phyloP scores from a whole-genome alignment of 2,113 vertebrate genomes.

The Paratilapia polleni region DNA sequence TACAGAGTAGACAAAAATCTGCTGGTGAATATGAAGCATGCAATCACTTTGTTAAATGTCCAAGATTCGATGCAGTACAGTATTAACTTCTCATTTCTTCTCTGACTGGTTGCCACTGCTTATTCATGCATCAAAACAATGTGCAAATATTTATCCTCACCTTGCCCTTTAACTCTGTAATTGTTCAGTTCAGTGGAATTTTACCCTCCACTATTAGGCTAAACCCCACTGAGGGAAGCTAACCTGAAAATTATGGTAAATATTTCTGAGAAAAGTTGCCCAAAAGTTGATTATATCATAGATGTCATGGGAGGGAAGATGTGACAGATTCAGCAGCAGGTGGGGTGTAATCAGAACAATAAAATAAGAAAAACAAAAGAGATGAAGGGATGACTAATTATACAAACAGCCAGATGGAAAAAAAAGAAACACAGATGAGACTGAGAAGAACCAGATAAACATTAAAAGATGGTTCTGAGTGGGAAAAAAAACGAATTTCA shows the following conservation, averaged over 20 bases:
- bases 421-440: constrained; percentile 38
- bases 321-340: constrained; percentile 45
- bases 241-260: not conserved
- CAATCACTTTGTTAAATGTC: constrained; percentile 20
- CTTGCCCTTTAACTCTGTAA: not conserved
- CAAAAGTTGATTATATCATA: not conserved
- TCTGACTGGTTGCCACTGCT: not conserved
- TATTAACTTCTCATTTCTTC: constrained; percentile 1
- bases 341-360: constrained; percentile 40
- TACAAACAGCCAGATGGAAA: constrained; percentile 53
- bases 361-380: constrained; percentile 43
- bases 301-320: constrained; percentile 6
- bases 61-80: not conserved
- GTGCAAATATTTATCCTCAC: not conserved
- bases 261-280: not conserved
- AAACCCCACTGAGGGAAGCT: not conserved
- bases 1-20: constrained; percentile 33
- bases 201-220: not conserved
- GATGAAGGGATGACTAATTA: constrained; percentile 32
- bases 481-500: not conserved
- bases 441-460: constrained; percentile 29
- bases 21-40: constrained; percentile 32
- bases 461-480: constrained; percentile 20
- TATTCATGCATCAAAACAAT: not conserved
- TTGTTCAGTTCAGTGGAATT: not conserved